phyloP scores from a whole-genome alignment of 2,797 vertebrate genomes.

The Trachops cirrhosus region DNA sequence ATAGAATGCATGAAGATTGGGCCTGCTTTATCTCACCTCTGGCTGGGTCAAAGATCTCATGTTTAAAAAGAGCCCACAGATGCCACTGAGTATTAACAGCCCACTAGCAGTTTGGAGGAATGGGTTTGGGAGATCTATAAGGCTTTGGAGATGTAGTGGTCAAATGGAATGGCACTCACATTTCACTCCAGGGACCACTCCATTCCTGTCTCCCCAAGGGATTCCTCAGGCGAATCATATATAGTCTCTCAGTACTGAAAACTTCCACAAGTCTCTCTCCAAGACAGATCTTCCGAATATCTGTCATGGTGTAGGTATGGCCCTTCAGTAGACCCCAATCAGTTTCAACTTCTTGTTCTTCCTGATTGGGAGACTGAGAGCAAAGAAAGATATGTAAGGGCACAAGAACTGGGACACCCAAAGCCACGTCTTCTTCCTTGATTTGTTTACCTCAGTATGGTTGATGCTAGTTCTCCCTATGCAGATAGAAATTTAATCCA shows the following conservation, averaged over 20 bases:
- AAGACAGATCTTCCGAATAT: constrained; percentile 87
- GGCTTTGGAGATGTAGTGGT: neutral
- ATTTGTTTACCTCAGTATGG: neutral
- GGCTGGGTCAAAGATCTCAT: neutral
- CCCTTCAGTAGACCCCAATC: constrained; percentile 89
- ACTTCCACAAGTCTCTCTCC: constrained; percentile 87
- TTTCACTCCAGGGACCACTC: constrained; percentile 95
- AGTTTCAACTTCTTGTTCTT: constrained; percentile 84
- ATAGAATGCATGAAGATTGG: neutral
- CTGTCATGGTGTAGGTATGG: constrained; percentile 94
- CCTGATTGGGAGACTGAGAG: constrained; percentile 81
- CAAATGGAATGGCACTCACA: constrained; percentile 80
- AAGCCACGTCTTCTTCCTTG: neutral
- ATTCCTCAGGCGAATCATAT: constrained; percentile 95
- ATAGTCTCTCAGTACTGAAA: constrained; percentile 90
- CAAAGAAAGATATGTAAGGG: neutral
- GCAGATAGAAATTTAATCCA: constrained; percentile 13
- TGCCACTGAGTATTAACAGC: neutral
- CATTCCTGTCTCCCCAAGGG: constrained; percentile 96
- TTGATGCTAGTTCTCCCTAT: neutral
- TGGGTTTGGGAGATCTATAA: neutral
- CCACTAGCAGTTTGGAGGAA: neutral
- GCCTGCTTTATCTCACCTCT: constrained; percentile 22
- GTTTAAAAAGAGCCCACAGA: neutral
- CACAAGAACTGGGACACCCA: neutral